Percentiles rank a stretch among this genome's conserved stretches.
Evolutionary conservation across 2,113 vertebrate species (phyloP).

Genomic region (Catharus fuscescens): DNA sequence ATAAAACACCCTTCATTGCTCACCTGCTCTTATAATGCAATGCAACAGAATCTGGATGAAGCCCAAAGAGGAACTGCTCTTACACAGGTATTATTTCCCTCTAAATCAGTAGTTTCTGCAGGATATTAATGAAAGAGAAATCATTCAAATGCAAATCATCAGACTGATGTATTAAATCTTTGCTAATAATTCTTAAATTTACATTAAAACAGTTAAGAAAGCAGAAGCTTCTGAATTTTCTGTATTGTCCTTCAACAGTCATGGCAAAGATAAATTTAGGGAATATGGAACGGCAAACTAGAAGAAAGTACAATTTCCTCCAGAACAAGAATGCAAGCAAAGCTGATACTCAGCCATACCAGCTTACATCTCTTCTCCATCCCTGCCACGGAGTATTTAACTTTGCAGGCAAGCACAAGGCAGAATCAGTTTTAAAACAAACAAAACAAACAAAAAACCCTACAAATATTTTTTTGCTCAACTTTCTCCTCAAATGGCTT

Average conservation of each 20-base stretch:
- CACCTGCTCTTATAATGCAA: not conserved
- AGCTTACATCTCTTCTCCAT: not conserved
- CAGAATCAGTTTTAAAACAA: not conserved
- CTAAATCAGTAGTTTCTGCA: not conserved
- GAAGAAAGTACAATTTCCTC: not conserved
- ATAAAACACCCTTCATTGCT: not conserved
- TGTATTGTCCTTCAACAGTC: not conserved
- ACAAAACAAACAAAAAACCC: not conserved
- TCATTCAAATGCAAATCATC: not conserved
- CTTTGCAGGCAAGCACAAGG: not conserved
- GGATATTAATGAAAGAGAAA: not conserved
- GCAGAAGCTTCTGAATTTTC: not conserved
- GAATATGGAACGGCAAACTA: not conserved
- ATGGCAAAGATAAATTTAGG: not conserved
- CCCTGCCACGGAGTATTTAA: not conserved
- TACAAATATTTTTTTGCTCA: accelerated
- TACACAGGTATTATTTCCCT: not conserved
- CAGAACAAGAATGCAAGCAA: not conserved
- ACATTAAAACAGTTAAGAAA: not conserved
- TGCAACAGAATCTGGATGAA: accelerated
- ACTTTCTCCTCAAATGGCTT: not conserved
- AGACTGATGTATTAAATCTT: not conserved
- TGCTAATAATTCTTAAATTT: not conserved
- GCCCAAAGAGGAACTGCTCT: not conserved
- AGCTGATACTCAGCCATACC: not conserved